Evolutionary conservation across 2,888 invertebrate species (phyloP), one percentile per base, ranked within the genome.

Genomic region (Malachius bipustulatus): DNA sequence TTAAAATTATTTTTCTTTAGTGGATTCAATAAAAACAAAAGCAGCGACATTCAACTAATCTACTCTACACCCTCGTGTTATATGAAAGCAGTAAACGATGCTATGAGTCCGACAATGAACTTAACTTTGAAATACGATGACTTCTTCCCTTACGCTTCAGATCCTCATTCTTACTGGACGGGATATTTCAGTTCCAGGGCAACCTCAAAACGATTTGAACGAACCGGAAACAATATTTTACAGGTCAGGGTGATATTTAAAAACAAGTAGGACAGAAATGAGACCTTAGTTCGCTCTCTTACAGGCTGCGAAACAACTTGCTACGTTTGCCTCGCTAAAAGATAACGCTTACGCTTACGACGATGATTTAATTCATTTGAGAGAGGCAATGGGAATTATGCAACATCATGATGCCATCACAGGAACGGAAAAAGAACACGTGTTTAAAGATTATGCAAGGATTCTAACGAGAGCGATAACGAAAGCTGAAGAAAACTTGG

Each of bases 131-230:
- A 89, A 57, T 65, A 66, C 1, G 87, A 89, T 47, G 91, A 93
- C 53, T 91, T 90, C 67, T 87, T 91, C 58, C 91, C 91, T 0
- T 91, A 87, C 61, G 84, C 88, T 2, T 79, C 79, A 36, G 81
- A 82, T 52, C 69, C 75, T 0, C 78, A 88, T 48, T 70, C 83
- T 0, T 96, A 78, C 55, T 97, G 96, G 96, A 88, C 93, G 0
- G 96, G 96, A 0, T 89, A 84, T 52, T 89, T 75, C 51, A 79
- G 82, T 0, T 88, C 88, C 0, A 67, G 88, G 6, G 85, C 88
- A 0, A 78, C 83, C 1, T 66, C 82, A 1, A 88, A 88, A 52
- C 75, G 72, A 43, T 81, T 74, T 45, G 83, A 84, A 54, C 67
- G 85, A 16, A 63, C 72, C 43, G 79, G 77, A 1, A 84, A 84